A percentile compares a stretch with the other conserved stretches of the same genome.
These are phyloP conservation scores for Perca fluviatilis DNA, from an alignment of 2,113 vertebrate species.

Conservation along the genomic window DNA sequence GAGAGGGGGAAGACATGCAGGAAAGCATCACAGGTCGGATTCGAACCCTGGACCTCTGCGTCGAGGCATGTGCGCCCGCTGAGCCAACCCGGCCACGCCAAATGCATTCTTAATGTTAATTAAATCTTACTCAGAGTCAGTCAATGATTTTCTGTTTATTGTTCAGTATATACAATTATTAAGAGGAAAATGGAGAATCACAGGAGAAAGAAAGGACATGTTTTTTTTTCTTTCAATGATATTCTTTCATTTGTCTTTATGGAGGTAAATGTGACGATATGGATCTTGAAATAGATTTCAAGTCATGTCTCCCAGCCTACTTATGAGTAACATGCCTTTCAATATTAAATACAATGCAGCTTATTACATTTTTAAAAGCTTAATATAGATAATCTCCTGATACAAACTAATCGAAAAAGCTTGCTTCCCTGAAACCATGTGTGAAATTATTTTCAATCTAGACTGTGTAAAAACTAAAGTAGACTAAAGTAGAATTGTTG, in stretches of 20 bases:
- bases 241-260: neutral
- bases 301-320: neutral
- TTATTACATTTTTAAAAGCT: neutral
- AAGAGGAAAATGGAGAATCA: neutral
- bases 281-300: neutral
- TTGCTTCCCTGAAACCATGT: conserved; percentile 54
- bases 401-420: conserved; percentile 58
- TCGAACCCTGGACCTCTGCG: too few species aligned
- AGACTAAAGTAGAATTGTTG: neutral
- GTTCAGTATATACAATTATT: too few species aligned
- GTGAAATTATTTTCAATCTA: conserved; percentile 64
- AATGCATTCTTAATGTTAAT: too few species aligned
- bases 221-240: too few species aligned
- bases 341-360: neutral
- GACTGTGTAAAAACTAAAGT: conserved; percentile 5
- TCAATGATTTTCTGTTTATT: neutral
- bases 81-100: too few species aligned
- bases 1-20: too few species aligned
- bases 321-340: neutral
- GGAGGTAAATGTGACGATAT: neutral
- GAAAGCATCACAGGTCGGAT: too few species aligned
- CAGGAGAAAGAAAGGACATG: neutral
- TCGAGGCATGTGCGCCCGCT: too few species aligned
- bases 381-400: conserved; percentile 1
- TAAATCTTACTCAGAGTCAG: neutral